Base-by-base conservation (phyloP, 2,113 vertebrate genomes). In the Camelus dromedarius region DNA sequence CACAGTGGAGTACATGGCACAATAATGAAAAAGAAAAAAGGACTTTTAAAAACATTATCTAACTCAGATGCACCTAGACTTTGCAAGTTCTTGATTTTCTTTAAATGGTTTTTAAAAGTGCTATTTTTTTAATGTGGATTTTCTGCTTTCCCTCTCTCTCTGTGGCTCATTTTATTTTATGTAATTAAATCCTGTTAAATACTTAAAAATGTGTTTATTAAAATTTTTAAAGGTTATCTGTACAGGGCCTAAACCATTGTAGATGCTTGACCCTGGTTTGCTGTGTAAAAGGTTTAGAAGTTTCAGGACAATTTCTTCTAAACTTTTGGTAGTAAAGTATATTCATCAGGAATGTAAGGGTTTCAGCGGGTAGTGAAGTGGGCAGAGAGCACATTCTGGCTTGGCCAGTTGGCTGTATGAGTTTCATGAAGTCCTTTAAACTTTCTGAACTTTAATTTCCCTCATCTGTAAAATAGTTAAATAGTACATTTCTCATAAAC, bases 181-280 rank as follows among this genome's bases (percentile, higher is more conserved):
- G 35, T 67, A 84, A 28, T 83, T 95, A 96, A 97, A 87, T 81
- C 52, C 54, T 87, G 26, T 50, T 93, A 89, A 90, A 62, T 81
- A 72, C 73, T 83, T 64, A 62, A 46, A 81, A 93, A 58, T 75
- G 26, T 79, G 62, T 8, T 91, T 11, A 64, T 86, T 66, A 85
- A 80, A 82, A 58, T 3, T 95, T 92, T 82, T 87, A 11, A 94
- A 94, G 28, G 13, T 62, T 50, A 15, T 76, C 24, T 91, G 3
- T 50, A 35, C 2, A 77, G 46, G 75, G 7, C 26, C 76, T 56
- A 88, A 94, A 30, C 38, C 42, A 84, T 13, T 69, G 10, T 58
- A 54, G 22, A 56, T 94, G 54, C 9, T 54, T 76, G 48, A 67
- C 50, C 89, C 35, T 48, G 9, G 5, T 91, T 85, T 73, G n/a